Percentiles rank a stretch among this genome's conserved stretches.
These are phyloP conservation scores for Acinonyx jubatus DNA, from an alignment of 2,113 vertebrate species.

Conservation along the genomic window DNA sequence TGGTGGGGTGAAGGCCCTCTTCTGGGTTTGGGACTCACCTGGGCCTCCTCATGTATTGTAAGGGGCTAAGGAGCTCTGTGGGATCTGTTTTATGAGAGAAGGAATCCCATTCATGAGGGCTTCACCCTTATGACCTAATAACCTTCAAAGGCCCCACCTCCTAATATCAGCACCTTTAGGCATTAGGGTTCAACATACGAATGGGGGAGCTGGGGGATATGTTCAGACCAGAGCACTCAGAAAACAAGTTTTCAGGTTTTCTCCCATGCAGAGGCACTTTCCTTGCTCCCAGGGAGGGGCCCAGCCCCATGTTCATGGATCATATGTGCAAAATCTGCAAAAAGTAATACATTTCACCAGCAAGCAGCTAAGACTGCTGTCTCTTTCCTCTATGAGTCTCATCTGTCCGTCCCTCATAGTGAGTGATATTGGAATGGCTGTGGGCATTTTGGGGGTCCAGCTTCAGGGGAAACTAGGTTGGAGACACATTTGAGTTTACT, in stretches of 20 bases:
- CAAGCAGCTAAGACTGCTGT: neutral
- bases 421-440: neutral
- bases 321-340: neutral
- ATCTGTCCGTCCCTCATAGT: no score
- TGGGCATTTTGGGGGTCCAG: no score
- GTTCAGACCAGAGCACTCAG: neutral
- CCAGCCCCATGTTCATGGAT: no score
- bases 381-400: neutral
- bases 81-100: neutral
- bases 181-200: neutral
- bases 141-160: neutral
- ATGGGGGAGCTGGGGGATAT: neutral
- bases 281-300: neutral
- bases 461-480: neutral
- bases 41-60: neutral
- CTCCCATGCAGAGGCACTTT: neutral
- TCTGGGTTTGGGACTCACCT: neutral
- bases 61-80: neutral
- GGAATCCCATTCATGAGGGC: neutral
- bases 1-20: no score
- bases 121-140: neutral
- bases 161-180: neutral
- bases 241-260: neutral
- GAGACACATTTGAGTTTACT: neutral
- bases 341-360: neutral